Conservation (phyloP, 2,888 invertebrate species). For the Orchestes rusci region DNA sequence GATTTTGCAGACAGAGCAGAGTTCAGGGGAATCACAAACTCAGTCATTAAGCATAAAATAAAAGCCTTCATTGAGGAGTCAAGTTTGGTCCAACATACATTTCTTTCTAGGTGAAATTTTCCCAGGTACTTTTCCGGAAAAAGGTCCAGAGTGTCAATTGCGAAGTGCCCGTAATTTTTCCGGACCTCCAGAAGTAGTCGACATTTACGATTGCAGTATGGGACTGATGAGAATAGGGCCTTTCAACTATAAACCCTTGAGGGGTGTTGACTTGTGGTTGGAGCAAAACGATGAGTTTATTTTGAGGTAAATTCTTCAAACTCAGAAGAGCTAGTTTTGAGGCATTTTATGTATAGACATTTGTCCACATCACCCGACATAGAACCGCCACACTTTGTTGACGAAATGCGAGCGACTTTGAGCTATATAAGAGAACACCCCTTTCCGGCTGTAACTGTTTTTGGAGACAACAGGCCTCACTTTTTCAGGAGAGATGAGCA, state of each 20-base stretch:
- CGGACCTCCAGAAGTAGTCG: conserved; percentile 74
- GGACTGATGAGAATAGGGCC: conserved; percentile 86
- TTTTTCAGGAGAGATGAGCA: conserved; percentile 85
- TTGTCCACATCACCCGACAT: conserved; percentile 45
- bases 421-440: conserved; percentile 93
- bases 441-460: conserved; percentile 89
- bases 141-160: conserved; percentile 81
- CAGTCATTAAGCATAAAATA: no score
- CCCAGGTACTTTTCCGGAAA: conserved; percentile 83
- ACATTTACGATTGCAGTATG: conserved; percentile 81
- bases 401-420: conserved; percentile 75
- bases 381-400: conserved; percentile 85
- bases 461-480: conserved; percentile 85
- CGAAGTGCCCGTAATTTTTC: conserved; percentile 77
- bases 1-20: no score
- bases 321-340: background rate
- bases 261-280: conserved; percentile 85
- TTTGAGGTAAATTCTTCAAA: conserved; percentile 58
- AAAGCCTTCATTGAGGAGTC: background rate
- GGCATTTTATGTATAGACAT: conserved; percentile 8
- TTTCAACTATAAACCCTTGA: conserved; percentile 85
- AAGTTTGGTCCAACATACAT: background rate
- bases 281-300: conserved; percentile 89
- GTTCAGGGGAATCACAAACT: no score
- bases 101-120: conserved; percentile 68